A percentile compares a stretch with the other conserved stretches of the same genome.
Conservation (phyloP, 2,797 vertebrate species). For the Lemur catta region DNA sequence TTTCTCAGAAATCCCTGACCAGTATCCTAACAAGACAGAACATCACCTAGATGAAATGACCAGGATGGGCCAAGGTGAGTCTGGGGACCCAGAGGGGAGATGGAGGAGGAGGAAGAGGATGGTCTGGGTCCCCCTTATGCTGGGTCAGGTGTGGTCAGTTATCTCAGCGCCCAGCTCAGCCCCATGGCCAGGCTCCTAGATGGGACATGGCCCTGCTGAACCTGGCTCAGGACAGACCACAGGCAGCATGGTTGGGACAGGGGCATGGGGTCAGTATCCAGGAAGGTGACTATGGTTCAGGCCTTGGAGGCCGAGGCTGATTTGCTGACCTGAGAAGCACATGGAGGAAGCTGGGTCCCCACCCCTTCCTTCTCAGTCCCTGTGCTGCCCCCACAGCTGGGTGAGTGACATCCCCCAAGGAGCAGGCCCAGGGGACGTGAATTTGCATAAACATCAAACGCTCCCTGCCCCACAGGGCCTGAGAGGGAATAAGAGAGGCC, state of each 20-base stretch:
- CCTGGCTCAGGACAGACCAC: background rate
- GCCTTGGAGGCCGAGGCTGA: background rate
- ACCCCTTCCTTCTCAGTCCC: no score
- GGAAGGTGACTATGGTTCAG: background rate
- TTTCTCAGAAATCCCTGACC: background rate
- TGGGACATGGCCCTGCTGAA: background rate
- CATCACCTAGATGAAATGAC: no score
- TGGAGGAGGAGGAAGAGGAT: background rate
- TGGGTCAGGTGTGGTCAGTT: background rate
- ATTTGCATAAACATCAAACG: background rate
- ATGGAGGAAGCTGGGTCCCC: background rate
- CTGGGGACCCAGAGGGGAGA: no score
- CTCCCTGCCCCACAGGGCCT: no score
- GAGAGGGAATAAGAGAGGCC: background rate
- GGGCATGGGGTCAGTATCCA: background rate
- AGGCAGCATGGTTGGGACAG: background rate
- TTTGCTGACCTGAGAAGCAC: background rate
- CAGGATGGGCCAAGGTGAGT: no score
- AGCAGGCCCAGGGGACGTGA: accelerated
- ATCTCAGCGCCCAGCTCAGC: background rate
- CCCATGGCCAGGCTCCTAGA: background rate
- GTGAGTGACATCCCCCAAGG: background rate
- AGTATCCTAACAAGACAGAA: background rate
- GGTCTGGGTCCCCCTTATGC: background rate
- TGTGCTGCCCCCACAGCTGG: no score